Percentiles rank a stretch among this genome's conserved stretches.
Evolutionary conservation across 2,888 invertebrate genomes (phyloP).

Genomic region (Lithophane semibrunnea): DNA sequence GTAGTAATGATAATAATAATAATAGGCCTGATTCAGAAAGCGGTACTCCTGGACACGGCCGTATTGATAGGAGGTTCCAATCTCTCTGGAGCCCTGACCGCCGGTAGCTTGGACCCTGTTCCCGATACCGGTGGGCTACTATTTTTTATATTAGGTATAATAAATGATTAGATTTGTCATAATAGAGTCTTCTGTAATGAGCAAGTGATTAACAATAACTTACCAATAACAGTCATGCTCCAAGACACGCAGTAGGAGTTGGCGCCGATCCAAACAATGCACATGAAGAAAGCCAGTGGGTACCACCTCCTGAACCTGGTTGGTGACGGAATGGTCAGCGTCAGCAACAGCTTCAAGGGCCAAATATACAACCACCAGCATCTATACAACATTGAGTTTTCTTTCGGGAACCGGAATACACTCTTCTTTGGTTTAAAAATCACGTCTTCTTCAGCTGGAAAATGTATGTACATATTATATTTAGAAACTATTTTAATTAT

Average conservation of each 20-base stretch:
- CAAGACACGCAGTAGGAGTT: constrained; percentile 97
- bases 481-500: not conserved
- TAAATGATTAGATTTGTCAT: not conserved
- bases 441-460: constrained; percentile 61
- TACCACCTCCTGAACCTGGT: constrained; percentile 91
- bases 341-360: constrained; percentile 93
- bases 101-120: too few relatives aligned
- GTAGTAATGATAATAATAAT: too few relatives aligned
- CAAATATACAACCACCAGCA: constrained; percentile 93
- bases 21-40: too few relatives aligned
- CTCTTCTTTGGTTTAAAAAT: constrained; percentile 75
- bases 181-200: not conserved
- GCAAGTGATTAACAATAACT: constrained; percentile 8
- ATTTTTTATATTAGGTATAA: too few relatives aligned
- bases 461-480: not conserved
- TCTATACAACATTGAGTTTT: constrained; percentile 76
- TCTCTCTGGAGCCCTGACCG: too few relatives aligned
- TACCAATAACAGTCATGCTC: constrained; percentile 97
- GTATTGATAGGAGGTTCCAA: too few relatives aligned
- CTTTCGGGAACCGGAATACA: constrained; percentile 85
- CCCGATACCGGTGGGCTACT: too few relatives aligned
- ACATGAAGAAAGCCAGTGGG: constrained; percentile 95
- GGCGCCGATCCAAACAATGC: constrained; percentile 95
- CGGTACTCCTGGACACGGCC: too few relatives aligned
- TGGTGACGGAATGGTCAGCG: constrained; percentile 93